Base-by-base conservation (phyloP, 2,888 invertebrate genomes). In the Belgica antarctica region DNA sequence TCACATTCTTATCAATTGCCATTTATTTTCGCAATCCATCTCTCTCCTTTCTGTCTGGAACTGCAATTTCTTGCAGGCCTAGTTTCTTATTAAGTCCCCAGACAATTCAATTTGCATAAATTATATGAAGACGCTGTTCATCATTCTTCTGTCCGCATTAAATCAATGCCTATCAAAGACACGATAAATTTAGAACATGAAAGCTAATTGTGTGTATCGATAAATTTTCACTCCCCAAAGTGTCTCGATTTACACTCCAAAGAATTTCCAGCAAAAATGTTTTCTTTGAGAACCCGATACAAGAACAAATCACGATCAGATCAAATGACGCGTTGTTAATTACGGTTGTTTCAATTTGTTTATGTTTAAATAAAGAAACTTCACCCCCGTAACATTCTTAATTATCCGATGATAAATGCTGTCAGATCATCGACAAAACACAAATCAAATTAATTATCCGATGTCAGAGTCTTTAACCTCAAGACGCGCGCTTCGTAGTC, bases 181-280 rank as follows among this genome's bases (percentile, higher is more conserved):
- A 41, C 24, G 31, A 34, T 19, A 66, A 27, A 41, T 28, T 46
- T 8, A 65, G 22, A 5, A 28, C 28, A 57, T 68, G 68, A 68
- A 68, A 46, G 52, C 24, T 57, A 68, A 68, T 68, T 68, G 19
- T 68, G 22, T 68, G 68, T 31, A 57, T 66, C 65, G 15, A 66
- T 68, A 68, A 68, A 68, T 68, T 68, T 3, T 31, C n/a, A 4
- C 36, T 34, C 68, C 27, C 52, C 22, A 31, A 31, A 12, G 8
- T 47, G 22, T 68, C 68, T 68, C 68, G 52, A 41, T 46, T 63
- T 63, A 63, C 63, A 63, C 22, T 31, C 19, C 10, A 17, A 41
- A 25, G 41, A 31, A 25, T 59, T 59, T 59, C 59, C 52, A 52
- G 22, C 22, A 22, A 52, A 52, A 52, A 52, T 22, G 22, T 52